Percentiles rank a stretch among this genome's conserved stretches.
phyloP scores from a whole-genome alignment of 2,888 invertebrate genomes.

The Cataglyphis albicans region DNA sequence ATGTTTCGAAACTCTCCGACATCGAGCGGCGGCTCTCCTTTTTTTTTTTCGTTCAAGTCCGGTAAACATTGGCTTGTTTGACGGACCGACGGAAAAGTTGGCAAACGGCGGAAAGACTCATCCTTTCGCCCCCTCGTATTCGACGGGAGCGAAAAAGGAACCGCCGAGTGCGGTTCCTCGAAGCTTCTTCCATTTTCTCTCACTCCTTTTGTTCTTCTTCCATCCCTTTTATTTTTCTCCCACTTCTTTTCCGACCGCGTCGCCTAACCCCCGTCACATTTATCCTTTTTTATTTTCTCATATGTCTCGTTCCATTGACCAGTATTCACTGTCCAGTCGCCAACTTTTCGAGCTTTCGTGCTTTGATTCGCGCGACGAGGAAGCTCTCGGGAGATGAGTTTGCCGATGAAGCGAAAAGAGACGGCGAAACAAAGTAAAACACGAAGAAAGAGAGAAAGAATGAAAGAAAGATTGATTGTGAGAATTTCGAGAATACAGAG shows the following conservation, averaged over 20 bases:
- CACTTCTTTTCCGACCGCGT: not conserved
- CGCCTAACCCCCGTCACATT: not conserved
- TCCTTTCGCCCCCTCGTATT: slow-evolving; percentile 44
- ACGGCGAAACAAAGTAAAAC: slow-evolving; percentile 24
- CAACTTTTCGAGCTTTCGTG: slow-evolving; percentile 67
- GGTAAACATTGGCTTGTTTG: slow-evolving; percentile 70
- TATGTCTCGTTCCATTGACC: slow-evolving; percentile 48
- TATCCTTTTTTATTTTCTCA: slow-evolving; percentile 31
- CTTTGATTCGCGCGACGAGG: slow-evolving; percentile 35
- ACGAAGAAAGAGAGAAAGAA: not conserved
- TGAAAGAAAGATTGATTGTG: slow-evolving; percentile 68
- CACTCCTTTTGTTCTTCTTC: not conserved
- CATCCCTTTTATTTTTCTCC: not conserved
- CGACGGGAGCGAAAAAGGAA: slow-evolving; percentile 37
- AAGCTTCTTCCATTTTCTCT: slow-evolving; percentile 36
- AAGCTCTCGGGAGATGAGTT: slow-evolving; percentile 25
- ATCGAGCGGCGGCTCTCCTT: slow-evolving; percentile 2
- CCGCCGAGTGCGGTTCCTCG: slow-evolving; percentile 16
- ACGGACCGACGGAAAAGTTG: slow-evolving; percentile 63
- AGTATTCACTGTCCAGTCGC: slow-evolving; percentile 72
- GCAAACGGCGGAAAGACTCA: slow-evolving; percentile 51
- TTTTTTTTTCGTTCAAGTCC: slow-evolving; percentile 28
- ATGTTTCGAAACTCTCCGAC: slow-evolving; percentile 58
- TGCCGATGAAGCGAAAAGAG: not conserved
- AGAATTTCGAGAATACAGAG: slow-evolving; percentile 57